Percentiles rank a stretch among this genome's conserved stretches.
These are phyloP conservation scores for Catharus minimus DNA, from an alignment of 2,113 vertebrate species.

Conservation along the genomic window DNA sequence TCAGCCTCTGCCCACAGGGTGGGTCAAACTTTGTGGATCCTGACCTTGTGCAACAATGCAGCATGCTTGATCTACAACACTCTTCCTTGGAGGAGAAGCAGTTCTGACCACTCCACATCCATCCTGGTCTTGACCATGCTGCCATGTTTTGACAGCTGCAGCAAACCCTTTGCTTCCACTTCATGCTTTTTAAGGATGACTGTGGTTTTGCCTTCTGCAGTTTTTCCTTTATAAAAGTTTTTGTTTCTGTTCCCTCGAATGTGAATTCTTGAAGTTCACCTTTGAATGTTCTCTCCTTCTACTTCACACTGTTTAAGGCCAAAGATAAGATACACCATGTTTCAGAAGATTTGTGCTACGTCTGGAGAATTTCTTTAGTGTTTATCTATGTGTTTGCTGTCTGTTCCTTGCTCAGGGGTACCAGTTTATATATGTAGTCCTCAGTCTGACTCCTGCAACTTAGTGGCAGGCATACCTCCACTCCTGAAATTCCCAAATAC, in stretches of 20 bases:
- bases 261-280: neutral
- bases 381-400: neutral
- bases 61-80: neutral
- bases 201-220: neutral
- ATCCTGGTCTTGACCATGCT: neutral
- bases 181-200: neutral
- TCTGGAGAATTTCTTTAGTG: neutral
- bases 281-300: conserved; percentile 10
- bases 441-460: neutral
- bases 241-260: neutral
- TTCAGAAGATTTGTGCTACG: neutral
- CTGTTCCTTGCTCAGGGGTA: conserved; percentile 5
- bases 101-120: neutral
- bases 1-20: neutral
- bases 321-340: conserved; percentile 14
- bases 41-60: accelerated
- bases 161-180: neutral
- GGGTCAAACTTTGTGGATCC: neutral
- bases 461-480: neutral
- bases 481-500: neutral
- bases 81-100: neutral
- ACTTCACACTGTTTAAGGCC: neutral
- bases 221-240: neutral
- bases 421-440: neutral
- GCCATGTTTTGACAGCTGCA: neutral